These are phyloP conservation scores for Euthynnus affinis DNA, from an alignment of 2,797 vertebrate species.

Conservation along the genomic window DNA sequence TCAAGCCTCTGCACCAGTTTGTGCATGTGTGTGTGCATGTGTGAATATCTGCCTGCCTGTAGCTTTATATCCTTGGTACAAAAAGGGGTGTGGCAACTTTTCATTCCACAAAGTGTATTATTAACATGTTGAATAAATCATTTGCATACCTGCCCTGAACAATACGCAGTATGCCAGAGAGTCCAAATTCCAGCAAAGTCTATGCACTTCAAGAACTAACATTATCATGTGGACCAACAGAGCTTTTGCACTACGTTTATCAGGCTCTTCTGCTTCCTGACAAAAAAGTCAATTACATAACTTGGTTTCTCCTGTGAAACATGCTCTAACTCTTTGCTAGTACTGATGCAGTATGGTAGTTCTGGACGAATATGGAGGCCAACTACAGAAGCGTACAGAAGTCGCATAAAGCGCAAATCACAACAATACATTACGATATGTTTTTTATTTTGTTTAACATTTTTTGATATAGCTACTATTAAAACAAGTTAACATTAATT, in stretches of 20 bases:
- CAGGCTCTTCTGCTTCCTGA: background rate
- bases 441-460: too few relatives aligned
- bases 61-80: constrained; percentile 50
- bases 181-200: background rate
- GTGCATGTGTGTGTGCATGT: constrained; percentile 33
- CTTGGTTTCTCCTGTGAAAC: background rate
- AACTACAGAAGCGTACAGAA: too few relatives aligned
- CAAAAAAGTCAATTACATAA: background rate
- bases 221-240: background rate
- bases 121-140: constrained; percentile 39
- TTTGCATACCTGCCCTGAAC: constrained; percentile 22
- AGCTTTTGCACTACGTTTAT: background rate
- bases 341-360: too few relatives aligned
- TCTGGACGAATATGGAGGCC: too few relatives aligned
- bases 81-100: constrained; percentile 53
- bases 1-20: constrained; percentile 58
- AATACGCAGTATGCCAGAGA: constrained; percentile 3
- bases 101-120: constrained; percentile 32
- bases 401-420: too few relatives aligned
- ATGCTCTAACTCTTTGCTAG: background rate
- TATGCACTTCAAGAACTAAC: background rate
- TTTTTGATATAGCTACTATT: too few relatives aligned
- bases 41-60: constrained; percentile 39
- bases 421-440: too few relatives aligned
- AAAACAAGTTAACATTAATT: too few relatives aligned